Conservation (phyloP, 2,797 vertebrate genomes). For the Orestias chungarensis region DNA sequence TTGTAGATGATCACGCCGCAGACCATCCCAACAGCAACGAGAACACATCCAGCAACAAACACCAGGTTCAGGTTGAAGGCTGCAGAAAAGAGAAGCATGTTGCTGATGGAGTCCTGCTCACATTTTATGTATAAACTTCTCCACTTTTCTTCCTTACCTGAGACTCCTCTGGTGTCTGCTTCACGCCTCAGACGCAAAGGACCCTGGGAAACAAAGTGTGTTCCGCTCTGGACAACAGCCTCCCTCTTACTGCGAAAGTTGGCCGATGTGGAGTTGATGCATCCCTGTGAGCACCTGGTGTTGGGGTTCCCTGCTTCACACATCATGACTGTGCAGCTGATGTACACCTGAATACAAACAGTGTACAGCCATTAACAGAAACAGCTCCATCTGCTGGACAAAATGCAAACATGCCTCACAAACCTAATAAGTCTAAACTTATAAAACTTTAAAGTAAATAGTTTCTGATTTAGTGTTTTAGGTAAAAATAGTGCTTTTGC, state of each 20-base stretch:
- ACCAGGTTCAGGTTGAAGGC: constrained; percentile 61
- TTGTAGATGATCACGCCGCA: constrained; percentile 48
- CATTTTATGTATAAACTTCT: not conserved
- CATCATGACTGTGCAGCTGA: constrained; percentile 77
- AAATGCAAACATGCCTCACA: not conserved
- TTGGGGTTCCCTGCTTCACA: constrained; percentile 58
- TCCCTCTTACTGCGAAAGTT: constrained; percentile 51
- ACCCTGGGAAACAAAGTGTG: constrained; percentile 79
- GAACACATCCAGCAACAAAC: constrained; percentile 63
- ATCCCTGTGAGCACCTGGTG: constrained; percentile 72
- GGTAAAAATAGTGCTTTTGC: too few relatives aligned
- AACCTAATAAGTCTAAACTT: not conserved
- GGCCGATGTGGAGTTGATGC: constrained; percentile 18
- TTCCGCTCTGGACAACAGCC: constrained; percentile 43
- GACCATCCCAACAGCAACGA: constrained; percentile 55
- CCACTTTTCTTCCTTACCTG: constrained; percentile 39
- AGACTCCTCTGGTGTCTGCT: not conserved
- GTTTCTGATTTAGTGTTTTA: not conserved
- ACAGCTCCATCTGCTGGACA: not conserved
- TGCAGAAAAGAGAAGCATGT: constrained; percentile 27
- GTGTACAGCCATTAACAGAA: not conserved
- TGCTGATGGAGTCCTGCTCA: not conserved
- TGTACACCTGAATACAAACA: constrained; percentile 70
- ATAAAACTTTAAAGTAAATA: too few relatives aligned
- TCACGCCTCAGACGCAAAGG: constrained; percentile 66